phyloP scores from a whole-genome alignment of 92 coral and sea anemone genomes.

The Bergia sp. region DNA sequence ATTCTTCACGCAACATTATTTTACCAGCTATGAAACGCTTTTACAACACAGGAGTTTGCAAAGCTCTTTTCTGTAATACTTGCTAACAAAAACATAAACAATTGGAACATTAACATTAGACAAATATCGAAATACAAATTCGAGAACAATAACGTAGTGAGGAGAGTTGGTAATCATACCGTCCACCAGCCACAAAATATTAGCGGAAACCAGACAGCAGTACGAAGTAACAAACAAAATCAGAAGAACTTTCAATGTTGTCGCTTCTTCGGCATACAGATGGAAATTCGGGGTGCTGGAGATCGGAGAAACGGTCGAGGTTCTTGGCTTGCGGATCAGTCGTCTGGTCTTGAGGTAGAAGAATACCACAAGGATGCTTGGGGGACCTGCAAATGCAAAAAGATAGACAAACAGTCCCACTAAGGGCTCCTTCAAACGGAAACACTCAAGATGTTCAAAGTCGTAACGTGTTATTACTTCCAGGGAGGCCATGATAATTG shows the following conservation, averaged over 20 bases:
- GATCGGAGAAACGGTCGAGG: background rate
- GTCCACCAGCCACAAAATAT: background rate
- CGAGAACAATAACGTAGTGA: background rate
- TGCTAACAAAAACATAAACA: background rate
- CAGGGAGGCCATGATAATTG: background rate
- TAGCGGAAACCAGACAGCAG: background rate
- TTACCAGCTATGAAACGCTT: too few species aligned
- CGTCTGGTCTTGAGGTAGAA: background rate
- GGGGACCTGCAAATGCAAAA: background rate
- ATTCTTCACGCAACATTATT: too few species aligned
- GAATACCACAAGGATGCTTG: background rate
- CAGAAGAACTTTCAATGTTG: background rate
- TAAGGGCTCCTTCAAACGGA: background rate
- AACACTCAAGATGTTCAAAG: background rate
- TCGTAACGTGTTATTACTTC: background rate
- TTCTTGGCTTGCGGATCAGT: background rate
- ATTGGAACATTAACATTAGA: background rate
- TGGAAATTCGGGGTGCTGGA: background rate
- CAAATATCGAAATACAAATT: background rate
- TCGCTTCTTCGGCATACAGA: background rate
- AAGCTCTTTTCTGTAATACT: background rate
- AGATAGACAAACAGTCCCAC: background rate
- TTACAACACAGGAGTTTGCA: background rate
- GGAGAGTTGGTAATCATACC: background rate
- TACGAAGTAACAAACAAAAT: background rate